Evolutionary conservation across 1,140 invertebrate species (phyloP).

Genomic region (Listronotus bonariensis): DNA sequence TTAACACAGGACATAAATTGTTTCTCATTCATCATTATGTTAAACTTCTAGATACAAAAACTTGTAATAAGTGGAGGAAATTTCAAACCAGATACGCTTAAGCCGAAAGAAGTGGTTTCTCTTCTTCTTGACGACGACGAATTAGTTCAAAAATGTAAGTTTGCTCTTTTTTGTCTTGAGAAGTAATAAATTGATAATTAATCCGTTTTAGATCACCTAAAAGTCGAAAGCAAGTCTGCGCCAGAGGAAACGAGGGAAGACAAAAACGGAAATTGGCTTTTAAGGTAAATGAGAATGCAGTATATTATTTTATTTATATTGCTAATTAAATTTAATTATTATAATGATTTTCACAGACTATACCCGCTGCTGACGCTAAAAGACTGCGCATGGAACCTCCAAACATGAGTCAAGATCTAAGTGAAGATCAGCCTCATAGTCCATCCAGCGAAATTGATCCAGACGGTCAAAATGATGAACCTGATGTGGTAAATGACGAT

Average conservation of each 20-base stretch:
- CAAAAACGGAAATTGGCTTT: constrained; percentile 39
- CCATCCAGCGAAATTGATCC: constrained; percentile 29
- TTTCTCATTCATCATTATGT: constrained; percentile 24
- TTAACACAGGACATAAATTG: constrained; percentile 17
- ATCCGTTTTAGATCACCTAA: constrained; percentile 39
- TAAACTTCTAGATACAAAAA: constrained; percentile 80
- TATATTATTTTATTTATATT: no score
- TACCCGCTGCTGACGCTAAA: constrained; percentile 35
- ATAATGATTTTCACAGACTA: constrained; percentile 32
- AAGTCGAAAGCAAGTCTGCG: constrained; percentile 37
- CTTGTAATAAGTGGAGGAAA: constrained; percentile 97
- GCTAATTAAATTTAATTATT: no score
- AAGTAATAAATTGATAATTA: constrained; percentile 22
- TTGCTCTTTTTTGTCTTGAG: constrained; percentile 6
- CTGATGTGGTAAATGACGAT: constrained; percentile 42
- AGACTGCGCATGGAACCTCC: constrained; percentile 27
- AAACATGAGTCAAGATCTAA: constrained; percentile 3
- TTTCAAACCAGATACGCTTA: constrained; percentile 93
- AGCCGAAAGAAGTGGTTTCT: constrained; percentile 95
- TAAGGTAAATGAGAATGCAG: constrained; percentile 29
- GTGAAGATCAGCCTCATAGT: constrained; percentile 22
- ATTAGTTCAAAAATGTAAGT: constrained; percentile 81
- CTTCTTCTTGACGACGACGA: constrained; percentile 93
- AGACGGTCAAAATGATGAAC: constrained; percentile 21
- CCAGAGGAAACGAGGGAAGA: constrained; percentile 38